Evolutionary conservation across 1,140 invertebrate species (phyloP).

Genomic region (Uloborus diversus): DNA sequence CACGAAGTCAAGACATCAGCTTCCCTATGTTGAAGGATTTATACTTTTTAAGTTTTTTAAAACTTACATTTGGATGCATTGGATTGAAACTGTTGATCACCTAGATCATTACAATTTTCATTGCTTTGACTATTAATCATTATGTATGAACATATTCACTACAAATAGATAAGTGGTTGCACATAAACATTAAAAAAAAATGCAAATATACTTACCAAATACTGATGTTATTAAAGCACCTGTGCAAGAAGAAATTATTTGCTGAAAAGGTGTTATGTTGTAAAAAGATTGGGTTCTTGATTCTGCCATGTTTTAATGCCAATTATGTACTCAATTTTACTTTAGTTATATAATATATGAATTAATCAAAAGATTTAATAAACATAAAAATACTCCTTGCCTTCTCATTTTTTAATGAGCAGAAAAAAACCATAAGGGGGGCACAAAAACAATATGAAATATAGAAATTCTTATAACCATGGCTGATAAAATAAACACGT

Average conservation of each 20-base stretch:
- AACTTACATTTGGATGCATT: too few relatives aligned
- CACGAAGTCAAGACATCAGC: too few relatives aligned
- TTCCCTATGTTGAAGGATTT: too few relatives aligned
- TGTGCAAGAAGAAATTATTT: slow-evolving; percentile 87
- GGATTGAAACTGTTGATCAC: too few relatives aligned
- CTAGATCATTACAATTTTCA: too few relatives aligned
- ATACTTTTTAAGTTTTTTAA: too few relatives aligned
- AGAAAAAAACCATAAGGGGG: slow-evolving; percentile 6
- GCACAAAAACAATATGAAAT: slow-evolving; percentile 29
- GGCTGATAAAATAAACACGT: not conserved
- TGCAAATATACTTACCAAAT: slow-evolving; percentile 74
- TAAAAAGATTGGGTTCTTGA: not conserved
- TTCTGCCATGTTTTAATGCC: slow-evolving; percentile 3
- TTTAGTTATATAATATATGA: too few relatives aligned
- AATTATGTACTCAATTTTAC: not conserved
- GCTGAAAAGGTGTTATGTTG: slow-evolving; percentile 82
- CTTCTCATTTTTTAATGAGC: slow-evolving; percentile 16
- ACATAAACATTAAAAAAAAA: slow-evolving; percentile 20
- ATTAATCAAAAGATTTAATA: not conserved
- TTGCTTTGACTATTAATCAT: too few relatives aligned
- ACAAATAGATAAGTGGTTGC: too few relatives aligned
- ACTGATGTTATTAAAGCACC: slow-evolving; percentile 89
- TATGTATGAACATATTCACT: too few relatives aligned
- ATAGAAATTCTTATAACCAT: slow-evolving; percentile 1
- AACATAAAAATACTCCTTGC: not conserved